These are phyloP conservation scores for Tyrannus savana DNA, from an alignment of 2,113 vertebrate genomes.

Conservation along the genomic window DNA sequence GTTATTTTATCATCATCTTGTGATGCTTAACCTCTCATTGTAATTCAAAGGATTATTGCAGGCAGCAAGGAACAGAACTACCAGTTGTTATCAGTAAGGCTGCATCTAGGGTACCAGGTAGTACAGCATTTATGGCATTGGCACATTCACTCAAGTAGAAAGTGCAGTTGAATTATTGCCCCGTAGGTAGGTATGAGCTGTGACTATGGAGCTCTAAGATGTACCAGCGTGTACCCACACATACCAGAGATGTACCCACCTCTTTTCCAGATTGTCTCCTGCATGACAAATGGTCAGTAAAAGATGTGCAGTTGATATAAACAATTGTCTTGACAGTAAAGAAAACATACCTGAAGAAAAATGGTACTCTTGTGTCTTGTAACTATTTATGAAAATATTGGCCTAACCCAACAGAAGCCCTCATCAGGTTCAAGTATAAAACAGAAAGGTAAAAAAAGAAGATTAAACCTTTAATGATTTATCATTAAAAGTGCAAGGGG, in stretches of 20 bases:
- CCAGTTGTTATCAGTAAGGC: neutral
- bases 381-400: neutral
- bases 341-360: neutral
- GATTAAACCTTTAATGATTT: neutral
- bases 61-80: neutral
- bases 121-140: neutral
- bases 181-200: neutral
- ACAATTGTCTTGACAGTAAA: neutral
- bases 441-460: neutral
- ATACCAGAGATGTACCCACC: neutral
- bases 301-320: neutral
- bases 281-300: neutral
- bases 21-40: neutral
- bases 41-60: neutral
- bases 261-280: neutral
- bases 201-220: neutral
- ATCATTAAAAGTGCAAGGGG: neutral
- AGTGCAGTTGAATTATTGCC: neutral
- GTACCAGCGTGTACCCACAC: neutral
- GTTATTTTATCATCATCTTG: accelerated
- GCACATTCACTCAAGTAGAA: neutral
- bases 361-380: neutral
- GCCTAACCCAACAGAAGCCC: neutral
- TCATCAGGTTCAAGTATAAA: neutral
- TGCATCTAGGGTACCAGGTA: neutral